Base-by-base conservation (phyloP, 1,140 invertebrate species). In the Coelopa frigida region DNA sequence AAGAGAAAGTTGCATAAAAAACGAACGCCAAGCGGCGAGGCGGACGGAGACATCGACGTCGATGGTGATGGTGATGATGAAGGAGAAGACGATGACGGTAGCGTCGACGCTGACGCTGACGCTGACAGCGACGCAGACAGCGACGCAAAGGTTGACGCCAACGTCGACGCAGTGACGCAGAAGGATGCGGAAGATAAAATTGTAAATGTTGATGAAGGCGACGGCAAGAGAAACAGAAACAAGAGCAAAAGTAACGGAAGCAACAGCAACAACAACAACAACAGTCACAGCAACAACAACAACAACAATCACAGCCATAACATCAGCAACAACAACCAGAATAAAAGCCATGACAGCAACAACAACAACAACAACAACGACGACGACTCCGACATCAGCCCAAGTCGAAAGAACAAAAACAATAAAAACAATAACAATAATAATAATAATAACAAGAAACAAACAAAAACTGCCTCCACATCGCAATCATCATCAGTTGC, bases 1-100 rank as follows among this genome's bases (percentile, higher is more conserved):
- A 37, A 36, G 22, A 53, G 56, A 58, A 56, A 55, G 50, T 43
- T 59, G 41, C 59, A 62, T 51, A 58, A 60, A 52, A 64, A 64
- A 35, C 46, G 46, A 26, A 20, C 44, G 23, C 44, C 33, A 20
- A 11, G 15, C 37, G 21, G 14, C 20, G 6, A 21, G 17, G 35
- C 23, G 44, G 44, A 36, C 26, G 26, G 18, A 47, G 23, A 42
- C 41, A 43, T 33, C 14, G 15, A 18, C 22, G 29, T 21, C 7
- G n/a, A 24, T 18, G 41, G 10, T 26, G 41, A 43, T 24, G 10
- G 27, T 32, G 22, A 31, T 17, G 11, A 4, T n/a, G 23, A 46
- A 27, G 41, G 44, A 12, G 45, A 57, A 45, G 44, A 40, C 12
- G 32, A 36, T 40, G 20, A 57, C 8, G 46, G 4, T n/a, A 11